Evolutionary conservation across 2,888 invertebrate genomes (phyloP), one percentile per base, ranked within the genome.

Genomic region (Antitype chi): DNA sequence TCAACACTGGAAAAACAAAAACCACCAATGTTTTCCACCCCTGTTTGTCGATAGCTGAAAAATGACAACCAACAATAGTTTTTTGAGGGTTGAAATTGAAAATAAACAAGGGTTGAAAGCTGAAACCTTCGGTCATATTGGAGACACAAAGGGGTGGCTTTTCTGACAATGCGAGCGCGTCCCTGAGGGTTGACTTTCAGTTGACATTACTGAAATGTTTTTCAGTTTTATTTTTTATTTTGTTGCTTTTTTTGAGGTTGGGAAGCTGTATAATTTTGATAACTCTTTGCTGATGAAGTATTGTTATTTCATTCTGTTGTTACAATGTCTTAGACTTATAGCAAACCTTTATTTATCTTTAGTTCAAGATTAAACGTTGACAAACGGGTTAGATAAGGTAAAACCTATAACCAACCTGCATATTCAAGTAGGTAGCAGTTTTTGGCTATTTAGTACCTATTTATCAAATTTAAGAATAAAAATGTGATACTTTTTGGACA

Each of bases 51-150:
- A 68, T n/a, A 52, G 38, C 53, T 43, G 64, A 59, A 82, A 70
- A 81, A 72, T 32, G 15, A 38, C 80, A 69, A 68, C n/a, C 32
- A 25, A 80, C 75, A 69, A 80, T 82, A 80, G 68, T 52, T 68
- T 77, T 73, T 70, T 55, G n/a, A 55, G 28, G 20, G 63, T 57
- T 62, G 70, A 49, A 85, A 85, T 85, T 81, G 67, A 76, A 83
- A 83, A 77, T 69, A 85, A 85, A 85, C 82, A 64, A 47, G 62
- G 63, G 53, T 59, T 85, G 83, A 71, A 85, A 85, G 52, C 70
- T 62, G 85, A 83, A 83, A 69, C 71, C 60, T 55, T 68, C 82
- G 59, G 77, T 81, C 17, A 69, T 83, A 82, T 83, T 71, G 73
- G 52, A 69, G 52, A 15, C 57, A 68, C 82, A 81, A 85, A 83